Conservation (phyloP, 2,113 vertebrate species). For the Daphoenositta chrysoptera region DNA sequence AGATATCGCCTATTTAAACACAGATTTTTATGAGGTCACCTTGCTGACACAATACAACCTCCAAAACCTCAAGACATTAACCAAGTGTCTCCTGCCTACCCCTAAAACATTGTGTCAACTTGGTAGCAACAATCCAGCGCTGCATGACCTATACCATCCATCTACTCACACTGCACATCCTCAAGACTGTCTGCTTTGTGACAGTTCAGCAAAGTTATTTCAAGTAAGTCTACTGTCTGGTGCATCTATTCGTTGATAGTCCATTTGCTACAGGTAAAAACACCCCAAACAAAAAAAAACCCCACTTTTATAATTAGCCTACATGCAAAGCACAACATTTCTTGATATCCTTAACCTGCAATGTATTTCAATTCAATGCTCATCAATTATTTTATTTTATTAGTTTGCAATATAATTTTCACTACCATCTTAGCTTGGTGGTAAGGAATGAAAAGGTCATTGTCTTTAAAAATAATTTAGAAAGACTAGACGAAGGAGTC, state of each 20-base stretch:
- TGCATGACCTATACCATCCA: not conserved
- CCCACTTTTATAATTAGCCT: not conserved
- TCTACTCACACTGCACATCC: not conserved
- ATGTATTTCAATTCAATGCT: not conserved
- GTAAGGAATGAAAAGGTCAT: not conserved
- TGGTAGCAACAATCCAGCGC: not conserved
- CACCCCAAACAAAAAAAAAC: fast-evolving
- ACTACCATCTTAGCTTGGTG: not conserved
- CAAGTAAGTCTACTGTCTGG: not conserved
- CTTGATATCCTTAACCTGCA: not conserved
- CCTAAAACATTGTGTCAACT: not conserved
- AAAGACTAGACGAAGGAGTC: not conserved
- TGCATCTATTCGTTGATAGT: not conserved
- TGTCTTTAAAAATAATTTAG: not conserved
- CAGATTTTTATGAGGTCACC: not conserved
- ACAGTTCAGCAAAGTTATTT: not conserved
- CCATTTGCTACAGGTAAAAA: not conserved
- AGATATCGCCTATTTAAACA: not conserved
- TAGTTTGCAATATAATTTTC: not conserved
- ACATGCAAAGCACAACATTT: not conserved
- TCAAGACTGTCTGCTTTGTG: not conserved
- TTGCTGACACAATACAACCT: not conserved
- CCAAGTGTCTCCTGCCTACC: not conserved
- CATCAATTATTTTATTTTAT: not conserved
- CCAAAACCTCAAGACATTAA: not conserved